phyloP scores from a whole-genome alignment of 2,888 invertebrate genomes.

The Argyresthia albistria region DNA sequence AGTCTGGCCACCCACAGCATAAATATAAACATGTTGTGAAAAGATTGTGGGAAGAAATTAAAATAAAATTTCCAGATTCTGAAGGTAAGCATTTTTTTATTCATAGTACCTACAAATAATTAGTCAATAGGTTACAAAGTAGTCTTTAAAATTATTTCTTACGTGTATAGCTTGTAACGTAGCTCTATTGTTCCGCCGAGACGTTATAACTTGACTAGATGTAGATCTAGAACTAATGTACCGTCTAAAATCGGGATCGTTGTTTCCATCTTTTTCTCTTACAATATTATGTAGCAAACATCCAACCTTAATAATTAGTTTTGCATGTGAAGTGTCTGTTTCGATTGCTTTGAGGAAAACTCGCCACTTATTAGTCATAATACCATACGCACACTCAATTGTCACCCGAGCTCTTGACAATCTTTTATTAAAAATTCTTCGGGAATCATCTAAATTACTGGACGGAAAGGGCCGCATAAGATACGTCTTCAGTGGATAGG shows the following conservation, averaged over 20 bases:
- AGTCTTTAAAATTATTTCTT: too few relatives aligned
- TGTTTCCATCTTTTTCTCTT: slow-evolving; percentile 8
- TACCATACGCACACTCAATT: slow-evolving; percentile 12
- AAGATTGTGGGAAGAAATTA: too few relatives aligned
- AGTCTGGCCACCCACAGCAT: neutral
- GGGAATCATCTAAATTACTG: slow-evolving; percentile 5
- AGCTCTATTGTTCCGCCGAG: too few relatives aligned
- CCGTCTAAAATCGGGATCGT: too few relatives aligned
- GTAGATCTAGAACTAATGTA: too few relatives aligned
- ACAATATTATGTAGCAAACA: slow-evolving; percentile 11
- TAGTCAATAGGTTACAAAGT: too few relatives aligned
- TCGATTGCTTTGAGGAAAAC: slow-evolving; percentile 6
- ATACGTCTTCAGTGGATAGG: slow-evolving; percentile 14
- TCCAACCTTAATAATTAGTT: slow-evolving; percentile 8
- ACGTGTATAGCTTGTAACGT: too few relatives aligned
- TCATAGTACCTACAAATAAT: too few relatives aligned
- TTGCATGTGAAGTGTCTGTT: slow-evolving; percentile 8
- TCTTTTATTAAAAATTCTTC: slow-evolving; percentile 13
- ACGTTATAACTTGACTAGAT: too few relatives aligned
- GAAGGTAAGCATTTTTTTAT: too few relatives aligned
- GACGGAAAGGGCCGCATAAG: slow-evolving; percentile 13
- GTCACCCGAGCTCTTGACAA: slow-evolving; percentile 11
- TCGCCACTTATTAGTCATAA: slow-evolving; percentile 10
- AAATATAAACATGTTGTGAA: too few relatives aligned
- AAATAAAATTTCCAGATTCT: too few relatives aligned